Base-by-base conservation (phyloP, 2,113 vertebrate species). In the Nerophis lumbriciformis region DNA sequence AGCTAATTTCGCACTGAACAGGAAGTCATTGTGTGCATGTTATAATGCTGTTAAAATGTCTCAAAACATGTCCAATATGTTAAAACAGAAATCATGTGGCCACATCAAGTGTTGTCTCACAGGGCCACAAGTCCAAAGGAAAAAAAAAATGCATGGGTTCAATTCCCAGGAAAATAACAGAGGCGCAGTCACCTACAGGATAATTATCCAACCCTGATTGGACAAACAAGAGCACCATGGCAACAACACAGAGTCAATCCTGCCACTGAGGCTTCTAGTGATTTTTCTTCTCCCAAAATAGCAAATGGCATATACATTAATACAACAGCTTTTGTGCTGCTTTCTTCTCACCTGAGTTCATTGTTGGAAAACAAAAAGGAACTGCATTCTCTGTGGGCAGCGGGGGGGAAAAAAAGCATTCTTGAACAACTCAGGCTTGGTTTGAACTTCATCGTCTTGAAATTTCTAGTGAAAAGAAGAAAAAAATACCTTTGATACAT, bases 301-400 rank as follows among this genome's bases (percentile, higher is more conserved):
- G 21, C 9, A 28, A 4, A 37, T 63, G 8, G 15, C 62, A 52
- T 6, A 5, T 8, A 44, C 37, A 7, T 4, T 1, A n/a, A 4
- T 2, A 14, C 5, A 19, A 15, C 53, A 49, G 35, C 6, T 8
- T 16, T 12, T 28, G 15, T 37, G 21, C 12, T 19, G 38, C 6
- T 35, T 50, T 4, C 10, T 51, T 54, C 63, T 71, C 73, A 85
- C 80, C 83, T 69, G 66, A 19, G 55, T 55, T 77, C 45, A 73
- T 10, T 63, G 6, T 49, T 63, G 6, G 48, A 74, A 7, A 78
- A 37, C 44, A 77, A 47, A 28, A 39, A 71, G 48, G 13, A 68
- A 28, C 19, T 53, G 28, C 36, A 65, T n/a, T 48, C 63, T 21
- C 19, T 45, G 37, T 0, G 14, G 47, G 36, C 16, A 39, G 48